Base-by-base conservation (phyloP, 2,797 vertebrate genomes). In the Neoniphon sammara region DNA sequence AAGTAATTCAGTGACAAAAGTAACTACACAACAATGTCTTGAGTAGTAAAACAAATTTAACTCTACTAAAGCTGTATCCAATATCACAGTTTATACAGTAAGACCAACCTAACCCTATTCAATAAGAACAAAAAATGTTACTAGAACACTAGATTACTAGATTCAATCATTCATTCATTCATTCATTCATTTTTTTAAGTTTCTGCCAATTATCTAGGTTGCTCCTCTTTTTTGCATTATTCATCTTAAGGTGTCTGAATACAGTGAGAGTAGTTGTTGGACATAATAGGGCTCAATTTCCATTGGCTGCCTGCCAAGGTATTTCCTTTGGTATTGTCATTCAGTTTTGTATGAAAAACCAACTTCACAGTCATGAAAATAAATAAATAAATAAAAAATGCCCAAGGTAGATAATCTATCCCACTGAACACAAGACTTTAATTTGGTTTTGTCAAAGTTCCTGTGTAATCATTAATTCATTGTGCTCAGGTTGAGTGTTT, bases 301-400 rank as follows among this genome's bases (percentile, higher is more conserved):
- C 34, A 36, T 36, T 36, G 7, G 34, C 5, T 36, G 34, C 34
- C 34, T 36, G 34, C 34, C 34, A 36, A 36, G 34, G 7, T 36
- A 36, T 36, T 36, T 53, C 78, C 79, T 27, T 27, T 27, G 25
- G 25, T 27, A 27, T 27, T 70, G 58, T 15, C 39, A 69, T 82
- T 88, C 21, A 62, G 78, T 79, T 82, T 79, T 61, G 7, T 63
- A 52, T n/a, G 23, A 63, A 85, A 86, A 88, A 86, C 83, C 70
- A 78, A 66, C 79, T 83, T 82, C 66, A 46, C 54, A 34, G 58
- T 75, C 67, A 70, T 68, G 66, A 78, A 86, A 87, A 87, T 2
- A 27, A 27, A 27, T 2, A 27, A 27, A 27, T 2, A 27, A 27
- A 27, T 2, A 27, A 76, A 86, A 87, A 87, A 85, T 81, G 62